phyloP scores from a whole-genome alignment of 2,113 vertebrate genomes.

The Tenrec ecaudatus region DNA sequence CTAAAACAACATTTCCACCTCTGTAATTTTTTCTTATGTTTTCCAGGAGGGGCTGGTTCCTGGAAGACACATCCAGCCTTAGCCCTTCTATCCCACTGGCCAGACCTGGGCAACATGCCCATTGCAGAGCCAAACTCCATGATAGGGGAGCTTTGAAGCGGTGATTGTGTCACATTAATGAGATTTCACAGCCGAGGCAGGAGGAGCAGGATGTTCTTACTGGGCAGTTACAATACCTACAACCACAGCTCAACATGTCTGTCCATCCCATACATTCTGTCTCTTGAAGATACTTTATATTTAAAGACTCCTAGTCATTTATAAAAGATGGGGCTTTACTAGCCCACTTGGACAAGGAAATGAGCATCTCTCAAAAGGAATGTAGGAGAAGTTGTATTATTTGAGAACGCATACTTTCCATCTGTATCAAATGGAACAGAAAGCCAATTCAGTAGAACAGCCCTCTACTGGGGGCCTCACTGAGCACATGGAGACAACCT shows the following conservation, averaged over 20 bases:
- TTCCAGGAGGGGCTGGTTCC: neutral
- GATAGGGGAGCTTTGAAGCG: neutral
- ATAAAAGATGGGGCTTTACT: neutral
- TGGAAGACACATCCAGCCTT: neutral
- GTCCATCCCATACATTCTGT: neutral
- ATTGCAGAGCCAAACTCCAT: neutral
- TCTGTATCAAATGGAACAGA: too few species aligned
- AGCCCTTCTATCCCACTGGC: neutral
- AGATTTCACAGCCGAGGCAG: neutral
- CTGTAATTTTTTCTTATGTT: neutral
- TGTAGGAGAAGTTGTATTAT: neutral
- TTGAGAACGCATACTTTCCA: too few species aligned
- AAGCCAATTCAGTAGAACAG: too few species aligned
- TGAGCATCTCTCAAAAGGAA: neutral
- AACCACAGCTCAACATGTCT: neutral
- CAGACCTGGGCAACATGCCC: neutral
- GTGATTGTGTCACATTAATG: slow-evolving; percentile 8
- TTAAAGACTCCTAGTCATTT: neutral
- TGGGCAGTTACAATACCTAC: neutral
- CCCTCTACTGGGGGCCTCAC: too few species aligned
- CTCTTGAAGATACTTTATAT: neutral
- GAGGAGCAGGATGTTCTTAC: neutral
- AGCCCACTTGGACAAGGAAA: neutral
- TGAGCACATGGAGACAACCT: too few species aligned
- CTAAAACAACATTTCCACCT: neutral